These are phyloP conservation scores for Drosophila azteca DNA, from an alignment of 1,140 invertebrate genomes.

Conservation along the genomic window DNA sequence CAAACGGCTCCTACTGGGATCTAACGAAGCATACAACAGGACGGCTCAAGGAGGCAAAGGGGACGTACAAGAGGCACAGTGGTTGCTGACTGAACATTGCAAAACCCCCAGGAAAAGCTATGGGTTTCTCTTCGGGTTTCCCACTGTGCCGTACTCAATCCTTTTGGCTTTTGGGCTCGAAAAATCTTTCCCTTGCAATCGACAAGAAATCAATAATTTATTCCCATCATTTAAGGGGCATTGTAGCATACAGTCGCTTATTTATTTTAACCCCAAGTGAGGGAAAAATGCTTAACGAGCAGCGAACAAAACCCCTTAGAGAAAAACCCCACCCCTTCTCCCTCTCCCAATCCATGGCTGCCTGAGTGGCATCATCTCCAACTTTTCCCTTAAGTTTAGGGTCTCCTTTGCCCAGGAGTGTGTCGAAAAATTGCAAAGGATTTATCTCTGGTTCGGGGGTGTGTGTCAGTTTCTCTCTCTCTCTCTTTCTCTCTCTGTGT, in stretches of 20 bases:
- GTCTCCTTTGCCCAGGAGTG: constrained; percentile 28
- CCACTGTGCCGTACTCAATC: constrained; percentile 22
- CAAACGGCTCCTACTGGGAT: constrained; percentile 36
- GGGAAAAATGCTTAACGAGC: constrained; percentile 65
- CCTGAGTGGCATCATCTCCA: constrained; percentile 34
- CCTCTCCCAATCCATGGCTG: neutral
- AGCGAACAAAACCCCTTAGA: constrained; percentile 32
- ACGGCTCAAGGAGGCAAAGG: neutral
- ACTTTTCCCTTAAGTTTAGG: constrained; percentile 33
- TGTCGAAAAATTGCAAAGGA: constrained; percentile 67
- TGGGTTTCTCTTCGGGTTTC: neutral
- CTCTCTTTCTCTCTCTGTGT: neutral
- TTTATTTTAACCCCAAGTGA: constrained; percentile 66
- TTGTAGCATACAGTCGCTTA: constrained; percentile 61
- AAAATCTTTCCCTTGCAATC: constrained; percentile 4
- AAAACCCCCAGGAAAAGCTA: no score
- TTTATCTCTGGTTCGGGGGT: constrained; percentile 61
- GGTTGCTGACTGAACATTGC: no score
- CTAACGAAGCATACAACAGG: constrained; percentile 29
- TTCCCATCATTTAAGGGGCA: constrained; percentile 63
- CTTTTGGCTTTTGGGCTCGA: neutral
- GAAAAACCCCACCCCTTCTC: constrained; percentile 15
- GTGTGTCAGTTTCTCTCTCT: constrained; percentile 36
- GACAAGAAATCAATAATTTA: constrained; percentile 71
- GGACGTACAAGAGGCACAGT: no score